Conservation (phyloP, 2,797 vertebrate species). For the Poeciliopsis turneri region DNA sequence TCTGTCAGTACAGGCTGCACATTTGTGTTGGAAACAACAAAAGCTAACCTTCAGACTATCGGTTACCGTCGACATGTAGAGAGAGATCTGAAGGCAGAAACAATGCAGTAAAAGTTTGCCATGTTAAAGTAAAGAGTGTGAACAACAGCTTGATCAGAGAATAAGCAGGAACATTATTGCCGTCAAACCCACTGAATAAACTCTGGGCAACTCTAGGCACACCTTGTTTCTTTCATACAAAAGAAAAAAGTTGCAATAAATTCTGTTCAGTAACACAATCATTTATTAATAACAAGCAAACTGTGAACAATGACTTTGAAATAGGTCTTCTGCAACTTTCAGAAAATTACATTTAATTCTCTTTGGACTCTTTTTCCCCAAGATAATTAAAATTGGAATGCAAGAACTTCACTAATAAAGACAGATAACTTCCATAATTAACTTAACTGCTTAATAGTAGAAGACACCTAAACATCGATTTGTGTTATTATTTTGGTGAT, state of each 20-base stretch:
- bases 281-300: neutral
- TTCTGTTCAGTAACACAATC: neutral
- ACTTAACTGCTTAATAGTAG: neutral
- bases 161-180: neutral
- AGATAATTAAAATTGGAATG: neutral
- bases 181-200: neutral
- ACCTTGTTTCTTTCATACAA: neutral
- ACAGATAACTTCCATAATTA: neutral
- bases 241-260: neutral
- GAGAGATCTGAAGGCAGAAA: neutral
- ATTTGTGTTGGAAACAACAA: neutral
- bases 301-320: neutral
- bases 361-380: neutral
- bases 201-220: neutral
- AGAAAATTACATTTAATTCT: neutral
- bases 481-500: neutral
- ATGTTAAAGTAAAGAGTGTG: neutral
- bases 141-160: neutral
- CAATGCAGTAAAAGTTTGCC: neutral
- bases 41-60: neutral
- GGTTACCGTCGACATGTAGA: neutral
- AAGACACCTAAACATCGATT: neutral
- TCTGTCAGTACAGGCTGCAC: neutral
- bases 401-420: neutral
- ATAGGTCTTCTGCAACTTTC: neutral